These are phyloP conservation scores for Cariama cristata DNA, from an alignment of 2,113 vertebrate genomes.

Conservation along the genomic window DNA sequence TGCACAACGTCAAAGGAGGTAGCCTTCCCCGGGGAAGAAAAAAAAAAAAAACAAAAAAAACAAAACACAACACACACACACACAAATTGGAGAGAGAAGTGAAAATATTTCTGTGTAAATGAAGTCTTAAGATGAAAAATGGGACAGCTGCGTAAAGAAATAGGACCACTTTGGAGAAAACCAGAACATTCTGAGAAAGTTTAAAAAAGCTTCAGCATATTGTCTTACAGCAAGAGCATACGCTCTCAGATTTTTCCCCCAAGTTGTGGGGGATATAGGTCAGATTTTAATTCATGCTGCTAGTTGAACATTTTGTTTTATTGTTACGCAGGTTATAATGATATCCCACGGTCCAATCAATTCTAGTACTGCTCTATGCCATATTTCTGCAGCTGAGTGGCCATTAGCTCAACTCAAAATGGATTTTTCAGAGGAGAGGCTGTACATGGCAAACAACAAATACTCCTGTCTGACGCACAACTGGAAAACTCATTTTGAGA, in stretches of 20 bases:
- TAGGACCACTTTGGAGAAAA: neutral
- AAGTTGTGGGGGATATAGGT: neutral
- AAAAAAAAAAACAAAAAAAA: neutral
- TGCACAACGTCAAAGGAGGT: neutral
- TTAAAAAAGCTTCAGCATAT: neutral
- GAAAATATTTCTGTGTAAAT: neutral
- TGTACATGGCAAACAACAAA: neutral
- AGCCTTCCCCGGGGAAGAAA: neutral
- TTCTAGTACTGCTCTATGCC: neutral
- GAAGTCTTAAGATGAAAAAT: neutral
- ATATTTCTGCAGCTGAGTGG: neutral
- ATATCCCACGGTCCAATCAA: neutral
- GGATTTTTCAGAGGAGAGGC: neutral
- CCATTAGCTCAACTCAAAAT: constrained; percentile 5
- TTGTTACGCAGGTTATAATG: neutral
- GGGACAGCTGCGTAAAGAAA: neutral
- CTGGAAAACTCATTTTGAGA: neutral
- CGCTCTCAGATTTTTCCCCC: accelerated
- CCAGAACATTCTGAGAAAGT: neutral
- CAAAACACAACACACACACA: neutral
- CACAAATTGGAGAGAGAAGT: neutral
- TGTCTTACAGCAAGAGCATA: neutral
- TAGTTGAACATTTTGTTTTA: neutral
- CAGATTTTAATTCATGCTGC: neutral
- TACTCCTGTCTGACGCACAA: neutral